These are phyloP conservation scores for Pseudorhiza aurosa DNA, from an alignment of 30 jellyfish, hydroid and myxozoan species.

Conservation along the genomic window DNA sequence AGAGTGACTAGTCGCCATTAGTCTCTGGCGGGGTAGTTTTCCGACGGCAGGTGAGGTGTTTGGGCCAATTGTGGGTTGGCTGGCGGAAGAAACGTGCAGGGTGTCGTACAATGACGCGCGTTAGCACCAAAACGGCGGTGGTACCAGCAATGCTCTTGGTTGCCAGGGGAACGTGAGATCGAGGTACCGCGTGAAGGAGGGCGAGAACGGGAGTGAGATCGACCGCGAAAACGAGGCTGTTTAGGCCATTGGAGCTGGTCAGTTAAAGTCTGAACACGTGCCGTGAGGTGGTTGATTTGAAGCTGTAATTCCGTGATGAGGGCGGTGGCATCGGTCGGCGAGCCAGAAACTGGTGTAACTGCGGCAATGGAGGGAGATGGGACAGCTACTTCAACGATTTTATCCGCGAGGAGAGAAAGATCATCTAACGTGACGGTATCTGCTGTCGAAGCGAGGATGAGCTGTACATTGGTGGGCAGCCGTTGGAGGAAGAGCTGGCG, in stretches of 20 bases:
- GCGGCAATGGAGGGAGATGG: neutral
- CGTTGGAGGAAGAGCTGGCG: constrained; percentile 32
- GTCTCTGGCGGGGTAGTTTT: constrained; percentile 54
- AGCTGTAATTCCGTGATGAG: neutral
- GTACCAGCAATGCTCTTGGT: constrained; percentile 10
- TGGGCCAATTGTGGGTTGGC: neutral
- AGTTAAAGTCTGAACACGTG: neutral
- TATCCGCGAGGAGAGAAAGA: no score
- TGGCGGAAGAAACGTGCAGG: constrained; percentile 26
- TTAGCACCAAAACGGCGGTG: constrained; percentile 23
- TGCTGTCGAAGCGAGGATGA: constrained; percentile 31
- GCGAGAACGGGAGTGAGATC: neutral
- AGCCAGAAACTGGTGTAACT: neutral
- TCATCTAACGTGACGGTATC: neutral
- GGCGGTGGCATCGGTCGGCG: neutral
- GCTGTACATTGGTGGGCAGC: constrained; percentile 34
- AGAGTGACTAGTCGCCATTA: constrained; percentile 35
- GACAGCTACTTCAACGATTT: constrained; percentile 9
- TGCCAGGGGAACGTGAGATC: neutral
- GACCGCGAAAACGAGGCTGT: constrained; percentile 10
- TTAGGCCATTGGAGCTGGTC: neutral
- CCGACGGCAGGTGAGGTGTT: constrained; percentile 9
- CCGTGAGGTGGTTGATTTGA: neutral
- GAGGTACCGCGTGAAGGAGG: neutral
- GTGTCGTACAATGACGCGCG: constrained; percentile 16